These are phyloP conservation scores for Penaeus monodon DNA, from an alignment of 2,888 invertebrate genomes.

Conservation along the genomic window DNA sequence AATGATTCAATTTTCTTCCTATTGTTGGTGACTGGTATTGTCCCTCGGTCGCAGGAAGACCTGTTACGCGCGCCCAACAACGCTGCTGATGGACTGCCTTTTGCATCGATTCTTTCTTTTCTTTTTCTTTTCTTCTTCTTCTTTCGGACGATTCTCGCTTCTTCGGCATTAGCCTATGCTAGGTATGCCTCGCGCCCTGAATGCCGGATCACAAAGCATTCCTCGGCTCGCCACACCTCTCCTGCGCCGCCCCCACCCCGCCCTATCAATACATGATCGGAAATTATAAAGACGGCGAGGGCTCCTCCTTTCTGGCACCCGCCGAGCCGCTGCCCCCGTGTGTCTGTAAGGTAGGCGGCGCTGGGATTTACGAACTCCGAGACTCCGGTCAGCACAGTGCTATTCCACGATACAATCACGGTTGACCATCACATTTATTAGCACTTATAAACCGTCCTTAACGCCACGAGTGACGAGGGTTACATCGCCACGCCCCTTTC, in stretches of 20 bases:
- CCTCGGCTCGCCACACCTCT: neutral
- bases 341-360: constrained; percentile 16
- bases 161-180: too few species aligned
- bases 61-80: too few species aligned
- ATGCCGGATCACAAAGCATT: neutral
- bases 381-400: constrained; percentile 7
- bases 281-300: constrained; percentile 3
- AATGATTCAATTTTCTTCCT: too few species aligned
- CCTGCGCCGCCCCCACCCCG: neutral
- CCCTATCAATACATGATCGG: constrained; percentile 32
- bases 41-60: too few species aligned
- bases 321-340: constrained; percentile 11
- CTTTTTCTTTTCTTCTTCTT: too few species aligned
- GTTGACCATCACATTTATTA: neutral
- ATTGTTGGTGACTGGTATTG: too few species aligned
- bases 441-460: neutral
- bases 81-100: too few species aligned
- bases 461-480: neutral
- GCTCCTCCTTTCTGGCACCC: constrained; percentile 26
- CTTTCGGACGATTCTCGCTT: too few species aligned
- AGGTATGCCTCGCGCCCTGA: neutral
- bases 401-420: constrained; percentile 6
- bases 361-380: constrained; percentile 39
- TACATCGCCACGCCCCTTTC: constrained; percentile 15
- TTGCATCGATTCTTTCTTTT: too few species aligned